A percentile compares a stretch with the other conserved stretches of the same genome.
phyloP scores from a whole-genome alignment of 2,113 vertebrate species.

The Hyaena hyaena region DNA sequence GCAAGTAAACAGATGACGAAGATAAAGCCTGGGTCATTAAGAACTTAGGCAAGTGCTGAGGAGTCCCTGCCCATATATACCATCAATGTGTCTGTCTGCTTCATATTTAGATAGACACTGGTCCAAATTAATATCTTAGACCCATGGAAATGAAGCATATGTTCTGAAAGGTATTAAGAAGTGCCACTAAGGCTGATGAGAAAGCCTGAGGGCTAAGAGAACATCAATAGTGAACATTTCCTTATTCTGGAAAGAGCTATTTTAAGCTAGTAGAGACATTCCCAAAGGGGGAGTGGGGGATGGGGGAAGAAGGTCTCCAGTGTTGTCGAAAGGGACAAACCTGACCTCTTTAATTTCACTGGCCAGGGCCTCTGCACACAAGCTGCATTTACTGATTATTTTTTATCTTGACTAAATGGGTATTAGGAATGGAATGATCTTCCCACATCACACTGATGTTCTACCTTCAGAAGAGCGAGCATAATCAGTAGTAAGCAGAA shows the following conservation, averaged over 20 bases:
- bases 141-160: background rate
- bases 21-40: background rate
- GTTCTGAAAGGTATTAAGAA: background rate
- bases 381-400: background rate
- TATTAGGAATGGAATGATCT: background rate
- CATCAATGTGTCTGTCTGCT: constrained; percentile 30
- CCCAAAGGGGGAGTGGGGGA: background rate
- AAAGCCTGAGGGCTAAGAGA: background rate
- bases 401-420: background rate
- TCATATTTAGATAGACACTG: constrained; percentile 28
- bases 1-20: background rate
- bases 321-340: background rate
- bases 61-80: background rate
- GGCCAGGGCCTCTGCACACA: background rate
- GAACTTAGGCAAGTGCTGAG: background rate
- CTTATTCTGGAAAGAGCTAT: background rate
- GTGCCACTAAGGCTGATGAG: background rate
- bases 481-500: background rate
- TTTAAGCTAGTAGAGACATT: background rate
- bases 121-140: constrained; percentile 56
- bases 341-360: background rate
- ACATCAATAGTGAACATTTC: background rate
- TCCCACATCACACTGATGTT: background rate
- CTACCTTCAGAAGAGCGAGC: background rate
- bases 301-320: too few species aligned